Percentiles rank a stretch among this genome's conserved stretches.
These are phyloP conservation scores for Carassius gibelio DNA, from an alignment of 2,113 vertebrate genomes.

Conservation along the genomic window DNA sequence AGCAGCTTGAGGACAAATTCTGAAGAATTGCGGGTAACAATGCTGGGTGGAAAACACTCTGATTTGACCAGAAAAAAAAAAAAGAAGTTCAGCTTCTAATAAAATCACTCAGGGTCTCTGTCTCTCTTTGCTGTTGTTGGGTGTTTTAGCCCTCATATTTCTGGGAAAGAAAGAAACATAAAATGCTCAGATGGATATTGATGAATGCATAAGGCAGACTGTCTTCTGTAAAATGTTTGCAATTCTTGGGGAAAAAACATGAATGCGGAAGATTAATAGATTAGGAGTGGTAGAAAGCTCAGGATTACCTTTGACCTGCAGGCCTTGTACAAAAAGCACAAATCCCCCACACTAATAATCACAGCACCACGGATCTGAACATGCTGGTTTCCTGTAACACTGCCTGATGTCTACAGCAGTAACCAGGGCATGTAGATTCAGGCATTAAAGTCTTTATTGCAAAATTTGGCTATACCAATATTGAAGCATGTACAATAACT, in stretches of 20 bases:
- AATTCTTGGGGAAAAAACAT: background rate
- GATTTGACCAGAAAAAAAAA: background rate
- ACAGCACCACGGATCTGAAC: background rate
- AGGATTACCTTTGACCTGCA: background rate
- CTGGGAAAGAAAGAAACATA: conserved; percentile 6
- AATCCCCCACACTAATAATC: background rate
- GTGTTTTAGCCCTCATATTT: background rate
- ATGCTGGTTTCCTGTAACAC: background rate
- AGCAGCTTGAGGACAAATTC: conserved; percentile 64
- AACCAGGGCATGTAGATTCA: too few relatives aligned
- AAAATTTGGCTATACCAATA: background rate
- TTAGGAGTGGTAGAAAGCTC: background rate
- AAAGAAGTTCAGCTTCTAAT: background rate
- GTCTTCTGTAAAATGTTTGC: background rate
- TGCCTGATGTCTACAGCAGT: background rate
- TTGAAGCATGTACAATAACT: background rate
- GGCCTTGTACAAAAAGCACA: background rate
- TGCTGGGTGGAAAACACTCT: conserved; percentile 59
- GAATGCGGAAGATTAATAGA: background rate
- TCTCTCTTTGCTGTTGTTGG: background rate
- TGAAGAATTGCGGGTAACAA: conserved; percentile 57
- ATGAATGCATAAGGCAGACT: background rate
- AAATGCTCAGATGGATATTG: background rate
- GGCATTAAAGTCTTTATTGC: too few relatives aligned
- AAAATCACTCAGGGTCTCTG: background rate